These are phyloP conservation scores for Calameuta filiformis DNA, from an alignment of 2,888 invertebrate genomes.

Conservation along the genomic window DNA sequence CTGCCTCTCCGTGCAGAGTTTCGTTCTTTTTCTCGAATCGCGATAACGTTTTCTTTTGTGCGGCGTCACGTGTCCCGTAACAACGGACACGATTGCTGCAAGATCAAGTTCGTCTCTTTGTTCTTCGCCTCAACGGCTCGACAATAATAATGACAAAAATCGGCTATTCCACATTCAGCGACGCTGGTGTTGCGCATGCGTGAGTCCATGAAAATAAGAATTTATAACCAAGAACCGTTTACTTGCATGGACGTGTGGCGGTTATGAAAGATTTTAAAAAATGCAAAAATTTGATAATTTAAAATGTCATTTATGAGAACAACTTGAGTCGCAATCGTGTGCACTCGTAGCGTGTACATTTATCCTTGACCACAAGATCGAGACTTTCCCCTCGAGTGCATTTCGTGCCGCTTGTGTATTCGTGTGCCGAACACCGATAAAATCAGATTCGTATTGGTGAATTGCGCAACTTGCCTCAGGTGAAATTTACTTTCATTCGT, in stretches of 20 bases:
- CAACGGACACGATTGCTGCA: not conserved
- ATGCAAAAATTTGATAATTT: too few relatives aligned
- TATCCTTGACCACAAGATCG: not conserved
- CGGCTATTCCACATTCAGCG: too few relatives aligned
- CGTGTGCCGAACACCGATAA: not conserved
- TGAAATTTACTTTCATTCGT: constrained; percentile 52
- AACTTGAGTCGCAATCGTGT: not conserved
- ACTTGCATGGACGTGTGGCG: not conserved
- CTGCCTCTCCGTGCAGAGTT: too few relatives aligned
- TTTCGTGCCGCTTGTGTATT: not conserved
- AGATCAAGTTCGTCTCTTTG: not conserved
- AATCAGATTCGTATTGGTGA: not conserved
- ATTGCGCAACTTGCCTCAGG: constrained; percentile 26
- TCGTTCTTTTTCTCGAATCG: not conserved
- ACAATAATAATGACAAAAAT: too few relatives aligned
- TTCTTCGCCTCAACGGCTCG: not conserved
- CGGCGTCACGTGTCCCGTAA: not conserved
- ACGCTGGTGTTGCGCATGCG: too few relatives aligned
- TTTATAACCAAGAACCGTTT: not conserved
- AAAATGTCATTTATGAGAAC: not conserved
- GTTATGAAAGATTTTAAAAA: not conserved
- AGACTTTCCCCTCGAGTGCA: not conserved
- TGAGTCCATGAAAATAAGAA: not conserved
- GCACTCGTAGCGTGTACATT: not conserved
- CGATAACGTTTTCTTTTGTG: not conserved